A percentile compares a stretch with the other conserved stretches of the same genome.
Evolutionary conservation across 2,113 vertebrate genomes (phyloP).

Genomic region (Misgurnus anguillicaudatus): DNA sequence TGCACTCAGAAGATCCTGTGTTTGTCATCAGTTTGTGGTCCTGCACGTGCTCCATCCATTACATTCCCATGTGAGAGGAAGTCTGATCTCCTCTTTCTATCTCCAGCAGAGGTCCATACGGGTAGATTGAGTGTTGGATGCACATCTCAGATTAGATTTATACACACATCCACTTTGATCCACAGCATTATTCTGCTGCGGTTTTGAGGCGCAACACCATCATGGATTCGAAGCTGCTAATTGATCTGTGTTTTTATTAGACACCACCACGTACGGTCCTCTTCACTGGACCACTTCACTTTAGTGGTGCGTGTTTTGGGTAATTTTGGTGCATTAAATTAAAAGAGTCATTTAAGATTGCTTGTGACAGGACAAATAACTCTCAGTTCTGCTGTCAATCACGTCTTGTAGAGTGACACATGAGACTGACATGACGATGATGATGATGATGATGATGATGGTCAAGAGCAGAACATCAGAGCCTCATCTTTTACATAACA

Average conservation of each 20-base stretch:
- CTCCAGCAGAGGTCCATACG: not conserved
- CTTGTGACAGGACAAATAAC: not conserved
- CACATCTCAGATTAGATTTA: not conserved
- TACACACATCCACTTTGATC: no score
- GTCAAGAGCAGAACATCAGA: not conserved
- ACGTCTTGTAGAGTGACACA: not conserved
- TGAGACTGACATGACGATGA: not conserved
- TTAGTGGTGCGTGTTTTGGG: not conserved
- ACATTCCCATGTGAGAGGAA: constrained; percentile 31
- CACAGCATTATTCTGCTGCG: not conserved
- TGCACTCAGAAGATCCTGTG: not conserved
- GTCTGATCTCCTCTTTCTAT: constrained; percentile 6
- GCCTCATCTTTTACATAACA: not conserved
- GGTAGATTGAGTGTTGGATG: not conserved
- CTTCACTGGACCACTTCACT: not conserved
- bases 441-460: not conserved
- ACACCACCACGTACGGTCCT: not conserved
- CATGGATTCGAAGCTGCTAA: not conserved
- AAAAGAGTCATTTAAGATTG: not conserved
- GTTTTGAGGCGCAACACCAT: not conserved
- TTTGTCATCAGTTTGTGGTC: constrained; percentile 14
- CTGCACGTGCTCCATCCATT: constrained; percentile 12
- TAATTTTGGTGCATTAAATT: not conserved
- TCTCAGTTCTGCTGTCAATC: not conserved
- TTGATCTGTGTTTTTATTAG: no score